Evolutionary conservation across 1,140 invertebrate genomes (phyloP).

Genomic region (Mylabris phalerata): DNA sequence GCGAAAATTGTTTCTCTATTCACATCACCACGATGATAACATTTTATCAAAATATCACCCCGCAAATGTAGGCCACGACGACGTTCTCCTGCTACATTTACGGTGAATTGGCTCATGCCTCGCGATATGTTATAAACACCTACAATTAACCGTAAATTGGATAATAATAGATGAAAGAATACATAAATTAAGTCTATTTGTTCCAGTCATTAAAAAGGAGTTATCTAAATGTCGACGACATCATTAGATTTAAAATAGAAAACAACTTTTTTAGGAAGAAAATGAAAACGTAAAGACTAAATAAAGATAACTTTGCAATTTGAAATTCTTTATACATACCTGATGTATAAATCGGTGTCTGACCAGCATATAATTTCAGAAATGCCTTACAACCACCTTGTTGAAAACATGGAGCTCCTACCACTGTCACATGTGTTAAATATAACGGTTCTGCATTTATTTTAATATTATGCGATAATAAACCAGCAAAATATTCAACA

Average conservation of each 20-base stretch:
- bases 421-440: conserved; percentile 78
- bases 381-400: conserved; percentile 69
- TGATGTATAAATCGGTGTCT: conserved; percentile 81
- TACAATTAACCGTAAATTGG: conserved; percentile 28
- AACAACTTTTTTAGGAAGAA: neutral
- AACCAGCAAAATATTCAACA: conserved; percentile 81
- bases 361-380: conserved; percentile 77
- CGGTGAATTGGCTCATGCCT: conserved; percentile 58
- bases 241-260: no score
- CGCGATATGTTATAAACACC: conserved; percentile 65
- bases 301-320: neutral
- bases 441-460: conserved; percentile 82
- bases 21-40: conserved; percentile 63
- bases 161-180: neutral
- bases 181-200: neutral
- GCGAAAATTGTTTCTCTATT: conserved; percentile 62
- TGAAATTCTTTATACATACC: conserved; percentile 39
- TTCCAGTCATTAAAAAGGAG: neutral
- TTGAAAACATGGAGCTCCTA: conserved; percentile 74
- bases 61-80: conserved; percentile 68
- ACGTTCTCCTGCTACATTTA: conserved; percentile 54
- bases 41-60: conserved; percentile 85
- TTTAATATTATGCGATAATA: conserved; percentile 76
- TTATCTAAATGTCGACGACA: neutral
- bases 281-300: neutral